Conservation (phyloP, 2,113 vertebrate genomes). For the Calonectris borealis region DNA sequence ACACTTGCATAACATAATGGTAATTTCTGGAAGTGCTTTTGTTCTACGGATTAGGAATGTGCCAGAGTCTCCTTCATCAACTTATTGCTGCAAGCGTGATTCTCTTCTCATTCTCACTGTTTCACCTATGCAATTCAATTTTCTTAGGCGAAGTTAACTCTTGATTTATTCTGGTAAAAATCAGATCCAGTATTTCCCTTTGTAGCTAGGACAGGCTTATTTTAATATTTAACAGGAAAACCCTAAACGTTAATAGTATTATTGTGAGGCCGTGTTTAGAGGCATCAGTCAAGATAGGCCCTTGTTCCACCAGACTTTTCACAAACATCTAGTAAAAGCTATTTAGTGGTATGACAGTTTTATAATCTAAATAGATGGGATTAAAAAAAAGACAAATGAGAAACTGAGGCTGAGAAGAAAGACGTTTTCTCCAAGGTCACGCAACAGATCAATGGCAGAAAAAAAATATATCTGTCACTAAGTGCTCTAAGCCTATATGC, state of each 20-base stretch:
- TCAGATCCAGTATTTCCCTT: background rate
- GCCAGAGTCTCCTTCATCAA: conserved; percentile 21
- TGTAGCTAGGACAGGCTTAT: background rate
- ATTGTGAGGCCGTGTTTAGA: background rate
- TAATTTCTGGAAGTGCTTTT: conserved; percentile 28
- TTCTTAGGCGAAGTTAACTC: background rate
- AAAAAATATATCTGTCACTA: background rate
- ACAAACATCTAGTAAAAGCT: background rate
- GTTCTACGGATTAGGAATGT: conserved; percentile 28
- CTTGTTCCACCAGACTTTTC: background rate
- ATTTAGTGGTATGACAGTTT: background rate
- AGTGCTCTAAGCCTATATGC: background rate
- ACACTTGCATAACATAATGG: background rate
- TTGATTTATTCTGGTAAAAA: conserved; percentile 10
- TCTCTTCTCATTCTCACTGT: background rate
- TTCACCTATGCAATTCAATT: conserved; percentile 13
- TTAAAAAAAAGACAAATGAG: background rate
- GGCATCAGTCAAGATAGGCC: background rate
- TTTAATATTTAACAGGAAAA: background rate
- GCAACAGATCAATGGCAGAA: background rate
- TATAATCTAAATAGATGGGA: background rate
- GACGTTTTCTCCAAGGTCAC: background rate
- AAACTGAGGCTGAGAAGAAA: background rate
- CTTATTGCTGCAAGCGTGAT: background rate
- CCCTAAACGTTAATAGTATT: background rate